Evolutionary conservation across 1,140 invertebrate species (phyloP).

Genomic region (Neodiprion lecontei): DNA sequence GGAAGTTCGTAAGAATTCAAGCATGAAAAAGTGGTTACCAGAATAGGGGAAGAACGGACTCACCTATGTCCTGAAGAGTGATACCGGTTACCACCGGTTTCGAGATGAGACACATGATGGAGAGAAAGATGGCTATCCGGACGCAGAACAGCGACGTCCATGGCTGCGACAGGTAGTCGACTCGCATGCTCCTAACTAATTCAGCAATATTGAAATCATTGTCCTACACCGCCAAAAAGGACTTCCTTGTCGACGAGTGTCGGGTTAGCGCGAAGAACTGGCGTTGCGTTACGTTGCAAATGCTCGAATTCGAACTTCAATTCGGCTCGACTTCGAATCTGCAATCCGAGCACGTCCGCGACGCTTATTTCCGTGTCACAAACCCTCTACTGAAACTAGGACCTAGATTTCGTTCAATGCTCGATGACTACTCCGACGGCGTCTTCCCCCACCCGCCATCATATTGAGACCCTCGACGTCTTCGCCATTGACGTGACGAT

Average conservation of each 20-base stretch:
- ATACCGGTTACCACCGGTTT: background rate
- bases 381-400: background rate
- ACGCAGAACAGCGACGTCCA: background rate
- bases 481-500: background rate
- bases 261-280: too few relatives aligned
- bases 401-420: background rate
- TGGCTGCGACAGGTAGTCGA: background rate
- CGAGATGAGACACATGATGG: background rate
- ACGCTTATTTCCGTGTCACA: background rate
- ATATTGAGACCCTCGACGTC: background rate
- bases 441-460: background rate
- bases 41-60: background rate
- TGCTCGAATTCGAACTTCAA: too few relatives aligned
- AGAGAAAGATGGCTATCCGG: background rate
- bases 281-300: too few relatives aligned
- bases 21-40: background rate
- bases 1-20: background rate
- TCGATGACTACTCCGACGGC: too few relatives aligned
- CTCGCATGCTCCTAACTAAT: constrained; percentile 2
- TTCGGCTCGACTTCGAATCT: too few relatives aligned
- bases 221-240: background rate
- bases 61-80: background rate
- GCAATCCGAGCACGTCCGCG: background rate
- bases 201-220: background rate
- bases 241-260: too few relatives aligned